A percentile compares a stretch with the other conserved stretches of the same genome.
These are phyloP conservation scores for Phorcus lineatus DNA, from an alignment of 2,888 invertebrate genomes.

Conservation along the genomic window DNA sequence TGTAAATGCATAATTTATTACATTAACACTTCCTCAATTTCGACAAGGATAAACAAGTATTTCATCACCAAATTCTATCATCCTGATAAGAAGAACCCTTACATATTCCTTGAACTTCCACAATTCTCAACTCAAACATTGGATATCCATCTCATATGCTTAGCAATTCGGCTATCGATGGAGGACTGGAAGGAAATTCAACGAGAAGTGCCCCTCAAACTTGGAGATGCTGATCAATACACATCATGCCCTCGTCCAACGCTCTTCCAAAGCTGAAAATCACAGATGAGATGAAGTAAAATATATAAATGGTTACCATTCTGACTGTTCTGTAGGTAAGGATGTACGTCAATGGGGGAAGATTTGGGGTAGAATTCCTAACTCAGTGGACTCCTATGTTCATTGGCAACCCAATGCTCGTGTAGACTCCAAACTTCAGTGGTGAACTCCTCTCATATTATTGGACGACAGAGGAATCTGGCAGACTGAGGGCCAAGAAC, in stretches of 20 bases:
- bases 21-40: neutral
- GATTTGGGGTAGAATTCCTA: constrained; percentile 1
- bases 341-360: neutral
- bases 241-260: no score
- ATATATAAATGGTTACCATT: constrained; percentile 4
- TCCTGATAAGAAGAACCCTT: no score
- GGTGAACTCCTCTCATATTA: neutral
- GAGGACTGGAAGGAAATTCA: no score
- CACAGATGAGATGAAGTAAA: neutral
- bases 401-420: neutral
- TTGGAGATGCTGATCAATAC: no score
- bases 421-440: neutral
- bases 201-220: no score
- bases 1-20: neutral
- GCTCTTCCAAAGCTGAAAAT: neutral
- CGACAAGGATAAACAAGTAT: no score
- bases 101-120: no score
- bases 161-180: no score
- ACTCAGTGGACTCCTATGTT: neutral
- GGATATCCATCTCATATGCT: no score
- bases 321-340: neutral
- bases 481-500: neutral
- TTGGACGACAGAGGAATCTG: neutral
- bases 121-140: no score
- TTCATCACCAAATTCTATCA: no score